phyloP scores from a whole-genome alignment of 1,140 invertebrate species.

The Dinothrombium tinctorium region DNA sequence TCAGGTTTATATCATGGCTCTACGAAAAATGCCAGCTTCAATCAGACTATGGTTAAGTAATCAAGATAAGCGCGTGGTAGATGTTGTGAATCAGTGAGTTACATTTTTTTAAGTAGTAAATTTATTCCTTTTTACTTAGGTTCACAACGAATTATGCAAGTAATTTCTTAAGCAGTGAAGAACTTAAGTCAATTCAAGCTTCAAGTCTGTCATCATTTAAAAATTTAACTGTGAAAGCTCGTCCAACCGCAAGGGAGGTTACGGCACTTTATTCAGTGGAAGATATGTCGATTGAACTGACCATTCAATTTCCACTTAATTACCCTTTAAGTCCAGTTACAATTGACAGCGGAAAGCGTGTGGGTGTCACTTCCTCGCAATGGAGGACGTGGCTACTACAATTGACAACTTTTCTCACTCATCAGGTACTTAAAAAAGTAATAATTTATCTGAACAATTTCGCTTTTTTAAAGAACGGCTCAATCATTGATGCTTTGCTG shows the following conservation, averaged over 20 bases:
- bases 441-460: not conserved
- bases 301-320: constrained; percentile 46
- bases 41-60: constrained; percentile 57
- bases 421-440: constrained; percentile 34
- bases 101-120: not conserved
- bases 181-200: constrained; percentile 43
- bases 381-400: constrained; percentile 53
- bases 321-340: constrained; percentile 48
- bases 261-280: constrained; percentile 52
- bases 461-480: constrained; percentile 40
- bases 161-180: constrained; percentile 37
- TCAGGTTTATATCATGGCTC: constrained; percentile 34
- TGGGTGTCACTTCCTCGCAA: constrained; percentile 30
- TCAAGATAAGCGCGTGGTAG: constrained; percentile 35
- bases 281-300: constrained; percentile 50
- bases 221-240: constrained; percentile 35
- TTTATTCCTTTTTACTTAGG: constrained; percentile 14
- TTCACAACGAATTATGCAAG: constrained; percentile 47
- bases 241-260: constrained; percentile 43
- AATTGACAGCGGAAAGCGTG: constrained; percentile 38
- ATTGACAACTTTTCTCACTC: constrained; percentile 47
- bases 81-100: constrained; percentile 37
- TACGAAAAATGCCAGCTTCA: constrained; percentile 44
- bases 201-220: constrained; percentile 31
- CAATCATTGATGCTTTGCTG: constrained; percentile 52